Percentiles rank a stretch among this genome's conserved stretches.
phyloP scores from a whole-genome alignment of 2,113 vertebrate species.

The Ptychochromis oligacanthus region DNA sequence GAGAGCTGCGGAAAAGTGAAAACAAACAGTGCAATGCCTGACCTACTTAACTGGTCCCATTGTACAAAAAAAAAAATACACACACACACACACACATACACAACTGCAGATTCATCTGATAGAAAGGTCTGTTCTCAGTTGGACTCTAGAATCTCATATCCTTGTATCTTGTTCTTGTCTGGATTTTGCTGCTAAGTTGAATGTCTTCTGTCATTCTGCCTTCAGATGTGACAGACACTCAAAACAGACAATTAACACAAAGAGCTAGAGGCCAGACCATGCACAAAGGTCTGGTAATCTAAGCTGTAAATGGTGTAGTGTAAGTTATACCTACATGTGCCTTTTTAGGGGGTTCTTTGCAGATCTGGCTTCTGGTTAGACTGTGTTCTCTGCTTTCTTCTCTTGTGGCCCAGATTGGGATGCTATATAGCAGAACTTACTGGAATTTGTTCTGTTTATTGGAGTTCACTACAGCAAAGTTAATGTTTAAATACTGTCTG shows the following conservation, averaged over 20 bases:
- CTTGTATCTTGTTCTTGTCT: neutral
- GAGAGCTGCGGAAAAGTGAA: constrained; percentile 8
- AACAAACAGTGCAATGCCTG: constrained; percentile 8
- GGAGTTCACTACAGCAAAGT: constrained; percentile 19
- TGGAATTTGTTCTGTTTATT: neutral
- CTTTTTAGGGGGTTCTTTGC: too few species aligned
- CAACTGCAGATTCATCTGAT: neutral
- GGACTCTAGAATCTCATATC: neutral
- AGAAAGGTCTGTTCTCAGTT: neutral
- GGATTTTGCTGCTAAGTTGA: neutral
- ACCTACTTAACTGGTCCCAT: constrained; percentile 34
- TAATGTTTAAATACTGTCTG: neutral
- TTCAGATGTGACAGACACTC: neutral
- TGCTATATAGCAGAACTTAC: neutral
- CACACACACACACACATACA: constrained; percentile 3
- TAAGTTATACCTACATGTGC: too few species aligned
- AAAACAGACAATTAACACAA: neutral
- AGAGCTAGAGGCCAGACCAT: neutral
- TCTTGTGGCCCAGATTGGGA: neutral
- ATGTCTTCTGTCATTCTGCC: neutral
- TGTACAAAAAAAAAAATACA: too few species aligned
- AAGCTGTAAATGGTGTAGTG: neutral
- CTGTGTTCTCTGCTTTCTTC: neutral
- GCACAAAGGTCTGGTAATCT: neutral
- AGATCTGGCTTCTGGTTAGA: neutral